Conservation (phyloP, 2,113 vertebrate species). For the Lagenorhynchus albirostris region DNA sequence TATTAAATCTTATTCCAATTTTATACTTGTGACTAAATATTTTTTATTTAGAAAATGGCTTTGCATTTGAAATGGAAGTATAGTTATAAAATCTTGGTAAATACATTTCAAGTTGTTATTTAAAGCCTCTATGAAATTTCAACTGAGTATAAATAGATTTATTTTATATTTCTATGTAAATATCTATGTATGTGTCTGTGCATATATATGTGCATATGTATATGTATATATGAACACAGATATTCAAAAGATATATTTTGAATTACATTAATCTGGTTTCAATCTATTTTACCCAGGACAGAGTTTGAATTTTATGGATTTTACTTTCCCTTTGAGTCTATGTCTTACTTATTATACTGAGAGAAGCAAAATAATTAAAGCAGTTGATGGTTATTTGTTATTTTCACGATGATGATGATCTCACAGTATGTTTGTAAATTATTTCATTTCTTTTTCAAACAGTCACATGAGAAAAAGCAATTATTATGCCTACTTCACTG, state of each 20-base stretch:
- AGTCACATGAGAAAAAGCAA: neutral
- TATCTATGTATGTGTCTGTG: neutral
- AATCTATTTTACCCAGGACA: neutral
- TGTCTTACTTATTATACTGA: neutral
- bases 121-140: constrained; percentile 51
- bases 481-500: neutral
- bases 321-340: neutral
- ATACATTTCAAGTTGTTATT: constrained; percentile 52
- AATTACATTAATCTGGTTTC: constrained; percentile 5
- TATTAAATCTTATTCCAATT: constrained; percentile 73
- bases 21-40: constrained; percentile 67
- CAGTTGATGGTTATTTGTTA: neutral
- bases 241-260: neutral
- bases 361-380: neutral
- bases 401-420: neutral
- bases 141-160: neutral
- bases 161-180: constrained; percentile 7
- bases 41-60: constrained; percentile 68
- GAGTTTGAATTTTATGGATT: neutral
- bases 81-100: constrained; percentile 49
- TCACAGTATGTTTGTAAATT: neutral
- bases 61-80: constrained; percentile 52
- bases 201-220: neutral
- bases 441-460: constrained; percentile 27
- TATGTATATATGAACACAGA: neutral